These are phyloP conservation scores for Mechanitis messenoides DNA, from an alignment of 2,888 invertebrate species.

Conservation along the genomic window DNA sequence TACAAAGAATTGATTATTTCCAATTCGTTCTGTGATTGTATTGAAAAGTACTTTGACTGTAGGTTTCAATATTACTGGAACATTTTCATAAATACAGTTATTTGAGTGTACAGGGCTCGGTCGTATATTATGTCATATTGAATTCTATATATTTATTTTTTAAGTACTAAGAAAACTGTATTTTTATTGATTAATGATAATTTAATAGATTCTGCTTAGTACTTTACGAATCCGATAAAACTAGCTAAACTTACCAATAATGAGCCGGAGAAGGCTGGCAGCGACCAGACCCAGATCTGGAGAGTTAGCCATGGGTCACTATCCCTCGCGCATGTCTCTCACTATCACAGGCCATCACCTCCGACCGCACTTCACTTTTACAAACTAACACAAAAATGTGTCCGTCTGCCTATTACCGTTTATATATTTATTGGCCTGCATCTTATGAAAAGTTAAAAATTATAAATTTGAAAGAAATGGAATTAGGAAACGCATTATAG, in stretches of 20 bases:
- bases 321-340: conserved; percentile 49
- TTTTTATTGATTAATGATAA: too few species aligned
- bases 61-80: conserved; percentile 12
- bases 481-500: conserved; percentile 18
- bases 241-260: conserved; percentile 75
- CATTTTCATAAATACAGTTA: conserved; percentile 3
- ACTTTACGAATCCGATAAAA: not conserved
- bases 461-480: not conserved
- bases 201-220: too few species aligned
- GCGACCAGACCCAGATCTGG: conserved; percentile 77
- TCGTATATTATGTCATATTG: not conserved
- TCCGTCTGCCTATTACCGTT: not conserved
- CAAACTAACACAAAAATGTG: conserved; percentile 1
- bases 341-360: conserved; percentile 60
- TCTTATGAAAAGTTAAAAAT: not conserved
- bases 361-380: conserved; percentile 26
- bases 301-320: conserved; percentile 76
- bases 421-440: not conserved
- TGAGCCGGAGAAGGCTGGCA: conserved; percentile 78
- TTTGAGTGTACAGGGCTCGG: not conserved
- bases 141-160: too few species aligned
- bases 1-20: conserved; percentile 18
- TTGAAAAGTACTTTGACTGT: conserved; percentile 20
- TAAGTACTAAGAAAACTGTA: not conserved
- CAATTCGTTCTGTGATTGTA: conserved; percentile 19